Evolutionary conservation across 2,113 vertebrate species (phyloP), one percentile per base, ranked within the genome.

Genomic region (Xiphias gladius): DNA sequence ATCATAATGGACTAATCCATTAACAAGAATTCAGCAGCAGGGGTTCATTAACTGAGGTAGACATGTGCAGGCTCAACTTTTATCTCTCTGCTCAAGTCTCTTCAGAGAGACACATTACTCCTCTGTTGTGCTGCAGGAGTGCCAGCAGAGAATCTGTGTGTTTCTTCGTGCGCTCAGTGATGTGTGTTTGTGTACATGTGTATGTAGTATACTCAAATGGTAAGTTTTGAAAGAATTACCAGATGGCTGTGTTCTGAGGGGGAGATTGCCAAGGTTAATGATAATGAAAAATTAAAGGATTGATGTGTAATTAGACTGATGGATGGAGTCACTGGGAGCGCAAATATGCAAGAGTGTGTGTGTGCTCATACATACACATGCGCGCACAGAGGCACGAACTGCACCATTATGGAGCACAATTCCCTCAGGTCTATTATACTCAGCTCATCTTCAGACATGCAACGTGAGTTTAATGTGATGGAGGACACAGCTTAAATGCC

Each of bases 231-330:
- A 93, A 91, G 85, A 91, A 93, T 89, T 89, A 91, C 85, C 94
- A 95, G 95, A 95, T 95, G 94, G 92, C 76, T 73, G 66, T 89
- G 88, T 90, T 88, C 91, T 93, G 88, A 88, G 84, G 81, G 91
- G 89, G 85, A 89, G 86, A 91, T 84, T 92, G 92, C 86, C 94
- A 94, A 95, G 95, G 94, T 95, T 95, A 95, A 95, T 95, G 95
- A 94, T 92, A 92, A 93, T 94, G 92, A 94, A 88, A 87, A 93
- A 95, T 93, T 92, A 94, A 91, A 64, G 91, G 93, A 95, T 94
- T 94, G 93, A 95, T 94, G 88, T 89, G 85, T 94, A 95, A 94
- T 94, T 94, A 94, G 90, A 86, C 85, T 95, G 94, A 94, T 94
- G 91, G 93, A 94, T 95, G 86, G 83, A 94, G 88, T 94, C 86